A percentile compares a stretch with the other conserved stretches of the same genome.
Evolutionary conservation across 2,113 vertebrate species (phyloP).

Genomic region (Archilochus colubris): DNA sequence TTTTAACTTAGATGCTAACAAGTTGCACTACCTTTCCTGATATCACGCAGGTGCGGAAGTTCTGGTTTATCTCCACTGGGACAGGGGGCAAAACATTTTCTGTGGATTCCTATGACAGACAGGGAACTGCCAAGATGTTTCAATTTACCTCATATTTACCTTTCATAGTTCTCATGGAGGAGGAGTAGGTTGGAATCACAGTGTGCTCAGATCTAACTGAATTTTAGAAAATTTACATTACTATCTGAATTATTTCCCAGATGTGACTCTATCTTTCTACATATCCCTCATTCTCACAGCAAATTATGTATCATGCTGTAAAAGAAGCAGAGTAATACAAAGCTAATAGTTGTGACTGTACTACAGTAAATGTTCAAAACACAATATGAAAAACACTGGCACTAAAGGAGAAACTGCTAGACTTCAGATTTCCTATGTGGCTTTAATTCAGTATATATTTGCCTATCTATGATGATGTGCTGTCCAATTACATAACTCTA

Average conservation of each 20-base stretch:
- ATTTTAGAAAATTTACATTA: neutral
- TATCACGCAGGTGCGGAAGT: neutral
- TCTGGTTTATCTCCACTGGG: neutral
- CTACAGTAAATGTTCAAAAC: neutral
- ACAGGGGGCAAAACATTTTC: neutral
- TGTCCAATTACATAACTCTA: neutral
- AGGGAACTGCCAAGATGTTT: neutral
- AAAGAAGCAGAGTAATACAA: neutral
- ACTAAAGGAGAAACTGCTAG: neutral
- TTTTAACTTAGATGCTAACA: neutral
- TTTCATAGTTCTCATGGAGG: fast-evolving
- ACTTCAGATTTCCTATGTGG: neutral
- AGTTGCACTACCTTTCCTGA: neutral
- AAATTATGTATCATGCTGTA: neutral
- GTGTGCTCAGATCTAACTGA: neutral
- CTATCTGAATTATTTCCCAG: neutral
- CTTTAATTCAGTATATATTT: neutral
- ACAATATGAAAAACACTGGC: neutral
- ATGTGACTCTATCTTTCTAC: neutral
- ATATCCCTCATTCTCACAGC: neutral
- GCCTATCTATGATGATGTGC: neutral
- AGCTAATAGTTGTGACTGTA: neutral
- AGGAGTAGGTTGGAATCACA: neutral
- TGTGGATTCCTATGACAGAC: neutral
- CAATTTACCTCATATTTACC: neutral